These are phyloP conservation scores for Ianthella basta DNA, from an alignment of 37 sponge, comb jelly and placozoan genomes.

Conservation along the genomic window DNA sequence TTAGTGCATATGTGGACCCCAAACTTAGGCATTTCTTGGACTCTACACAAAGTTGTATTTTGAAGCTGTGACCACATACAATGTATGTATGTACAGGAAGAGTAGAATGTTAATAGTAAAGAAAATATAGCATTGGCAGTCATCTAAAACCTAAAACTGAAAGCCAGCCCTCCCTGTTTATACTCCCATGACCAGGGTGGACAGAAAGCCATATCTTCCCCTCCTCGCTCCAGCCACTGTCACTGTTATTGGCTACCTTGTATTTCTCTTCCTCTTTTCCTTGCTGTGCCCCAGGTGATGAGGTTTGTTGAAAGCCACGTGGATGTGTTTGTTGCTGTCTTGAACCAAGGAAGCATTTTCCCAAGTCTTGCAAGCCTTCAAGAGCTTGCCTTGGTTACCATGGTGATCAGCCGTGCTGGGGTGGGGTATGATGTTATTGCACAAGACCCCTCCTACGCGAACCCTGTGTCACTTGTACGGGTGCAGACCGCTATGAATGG, in stretches of 20 bases:
- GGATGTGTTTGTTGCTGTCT: conserved; percentile 65
- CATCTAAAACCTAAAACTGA: no score
- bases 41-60: no score
- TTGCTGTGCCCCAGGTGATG: conserved; percentile 40
- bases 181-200: no score
- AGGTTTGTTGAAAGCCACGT: conserved; percentile 59
- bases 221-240: no score
- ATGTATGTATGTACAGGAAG: no score
- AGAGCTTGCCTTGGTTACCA: conserved; percentile 77
- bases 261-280: neutral
- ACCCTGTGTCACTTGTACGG: conserved; percentile 37
- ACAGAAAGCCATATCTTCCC: no score
- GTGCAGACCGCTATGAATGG: conserved; percentile 70
- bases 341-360: conserved; percentile 46
- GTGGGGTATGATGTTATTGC: conserved; percentile 50
- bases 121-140: no score
- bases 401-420: conserved; percentile 57
- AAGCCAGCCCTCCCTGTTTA: no score
- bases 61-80: no score
- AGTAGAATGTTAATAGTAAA: no score
- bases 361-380: conserved; percentile 52
- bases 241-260: neutral
- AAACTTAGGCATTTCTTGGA: no score
- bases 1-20: no score
- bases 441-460: conserved; percentile 2